Evolutionary conservation across 2,888 invertebrate species (phyloP).

Genomic region (Anthrax anthrax): DNA sequence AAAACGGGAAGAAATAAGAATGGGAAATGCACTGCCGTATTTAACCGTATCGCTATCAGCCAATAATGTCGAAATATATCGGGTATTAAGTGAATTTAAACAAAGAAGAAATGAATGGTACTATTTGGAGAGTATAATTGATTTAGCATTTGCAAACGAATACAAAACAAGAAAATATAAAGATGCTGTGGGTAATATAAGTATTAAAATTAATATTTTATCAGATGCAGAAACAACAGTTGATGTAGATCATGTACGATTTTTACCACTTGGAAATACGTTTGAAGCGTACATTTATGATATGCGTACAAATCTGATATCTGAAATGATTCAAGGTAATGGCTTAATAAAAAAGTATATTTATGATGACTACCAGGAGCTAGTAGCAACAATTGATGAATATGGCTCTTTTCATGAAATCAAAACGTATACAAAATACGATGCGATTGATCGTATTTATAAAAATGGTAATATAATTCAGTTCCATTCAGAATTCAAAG

Average conservation of each 20-base stretch:
- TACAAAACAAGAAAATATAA: not conserved
- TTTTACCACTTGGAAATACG: not conserved
- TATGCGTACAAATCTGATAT: not conserved
- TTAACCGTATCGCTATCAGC: not conserved
- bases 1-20: not conserved
- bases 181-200: not conserved
- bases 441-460: not conserved
- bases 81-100: slow-evolving; percentile 4
- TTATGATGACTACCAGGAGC: not conserved
- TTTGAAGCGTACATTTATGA: not conserved
- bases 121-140: slow-evolving; percentile 4
- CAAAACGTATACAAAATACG: not conserved
- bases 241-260: not conserved
- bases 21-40: slow-evolving; percentile 2
- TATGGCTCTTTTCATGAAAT: not conserved
- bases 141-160: not conserved
- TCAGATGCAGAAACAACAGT: not conserved
- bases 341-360: not conserved
- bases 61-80: not conserved
- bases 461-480: too few relatives aligned
- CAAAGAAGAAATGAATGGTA: slow-evolving; percentile 4
- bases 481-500: too few relatives aligned
- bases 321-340: not conserved
- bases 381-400: not conserved
- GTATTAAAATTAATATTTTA: slow-evolving; percentile 2